phyloP scores from a whole-genome alignment of 1,140 invertebrate genomes.

The Drosophila lini region DNA sequence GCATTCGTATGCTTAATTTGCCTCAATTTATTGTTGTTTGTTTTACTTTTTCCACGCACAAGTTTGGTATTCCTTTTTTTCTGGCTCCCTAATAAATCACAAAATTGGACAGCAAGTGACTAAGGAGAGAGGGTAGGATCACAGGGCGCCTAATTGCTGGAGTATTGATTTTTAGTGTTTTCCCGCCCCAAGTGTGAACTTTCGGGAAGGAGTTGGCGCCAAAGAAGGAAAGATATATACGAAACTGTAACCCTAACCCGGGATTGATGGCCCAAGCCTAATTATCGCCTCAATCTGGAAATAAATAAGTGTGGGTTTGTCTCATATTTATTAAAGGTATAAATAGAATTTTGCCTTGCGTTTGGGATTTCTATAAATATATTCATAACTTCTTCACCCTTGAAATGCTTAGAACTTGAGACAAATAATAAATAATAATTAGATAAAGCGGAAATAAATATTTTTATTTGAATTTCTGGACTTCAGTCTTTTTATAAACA shows the following conservation, averaged over 20 bases:
- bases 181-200: constrained; percentile 34
- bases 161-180: constrained; percentile 63
- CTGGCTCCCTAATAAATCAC: constrained; percentile 56
- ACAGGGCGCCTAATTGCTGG: constrained; percentile 57
- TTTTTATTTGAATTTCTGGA: neutral
- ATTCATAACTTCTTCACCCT: neutral
- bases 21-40: constrained; percentile 68
- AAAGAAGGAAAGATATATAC: neutral
- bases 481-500: neutral
- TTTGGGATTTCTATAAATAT: neutral
- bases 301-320: neutral
- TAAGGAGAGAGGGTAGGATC: neutral
- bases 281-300: constrained; percentile 9
- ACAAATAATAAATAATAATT: neutral
- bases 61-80: constrained; percentile 5
- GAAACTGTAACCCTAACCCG: neutral
- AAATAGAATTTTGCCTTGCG: neutral
- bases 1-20: constrained; percentile 71
- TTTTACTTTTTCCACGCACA: constrained; percentile 35
- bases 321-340: neutral
- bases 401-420: neutral
- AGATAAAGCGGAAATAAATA: neutral
- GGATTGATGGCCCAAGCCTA: constrained; percentile 19
- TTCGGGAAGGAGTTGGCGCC: constrained; percentile 24
- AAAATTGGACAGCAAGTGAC: constrained; percentile 42